Base-by-base conservation (phyloP, 92 coral and sea anemone genomes). In the Parazoanthus swiftii region DNA sequence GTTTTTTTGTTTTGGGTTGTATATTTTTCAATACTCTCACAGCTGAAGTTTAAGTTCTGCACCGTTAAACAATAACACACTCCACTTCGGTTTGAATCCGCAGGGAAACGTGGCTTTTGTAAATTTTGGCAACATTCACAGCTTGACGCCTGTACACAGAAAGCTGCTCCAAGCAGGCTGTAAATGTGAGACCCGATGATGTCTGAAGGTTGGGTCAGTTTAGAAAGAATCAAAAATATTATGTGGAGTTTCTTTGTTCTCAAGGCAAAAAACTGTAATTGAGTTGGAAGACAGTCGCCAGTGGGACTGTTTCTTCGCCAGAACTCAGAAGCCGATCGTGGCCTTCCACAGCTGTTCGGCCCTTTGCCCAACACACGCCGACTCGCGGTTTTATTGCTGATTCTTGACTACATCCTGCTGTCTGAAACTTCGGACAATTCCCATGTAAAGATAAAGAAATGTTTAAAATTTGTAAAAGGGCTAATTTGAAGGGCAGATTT, bases 401-500 rank as follows among this genome's bases (percentile, higher is more conserved):
- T 29, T 29, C 72, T 50, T 35, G 85, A 58, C 25, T 42, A 8
- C 6, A 10, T 58, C 43, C 43, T 84, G 59, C 65, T 71, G 78
- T 21, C 65, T 35, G 21, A 11, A 84, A 33, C 25, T 48, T 33
- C 65, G 4, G 59, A 26, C 46, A 71, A 33, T 15, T 33, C 33
- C 10, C 87, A 68, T 73, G 21, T 74, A 46, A 36, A 84, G 67
- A n/a, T 21, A 14, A 48, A 71, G 42, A 48, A 39, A 44, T 84
- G 79, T 84, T 84, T 84, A 84, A 84, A 84, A 43, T 84, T 33
- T 84, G 68, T 84, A 71, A 70, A 84, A 26, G 54, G 70, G 65
- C 87, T 72, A 84, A 84, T 84, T 84, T 84, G 46, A 63, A 37
- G 87, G 87, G 87, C 87, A 71, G 87, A 84, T 70, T 68, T 26